These are phyloP conservation scores for Brachyalestes nurse DNA, from an alignment of 2,797 vertebrate genomes.

Conservation along the genomic window DNA sequence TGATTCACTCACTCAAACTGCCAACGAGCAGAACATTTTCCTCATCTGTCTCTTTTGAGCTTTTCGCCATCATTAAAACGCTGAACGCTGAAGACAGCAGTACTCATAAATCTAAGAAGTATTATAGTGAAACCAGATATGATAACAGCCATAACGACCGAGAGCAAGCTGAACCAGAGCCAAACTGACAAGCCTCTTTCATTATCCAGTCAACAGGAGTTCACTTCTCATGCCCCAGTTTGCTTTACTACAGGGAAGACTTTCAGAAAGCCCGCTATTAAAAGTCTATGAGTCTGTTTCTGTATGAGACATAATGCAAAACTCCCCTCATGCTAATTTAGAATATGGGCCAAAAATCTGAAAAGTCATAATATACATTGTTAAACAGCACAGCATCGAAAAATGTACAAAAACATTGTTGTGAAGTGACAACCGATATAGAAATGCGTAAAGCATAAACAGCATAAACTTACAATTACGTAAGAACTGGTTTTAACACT, in stretches of 20 bases:
- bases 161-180: not conserved
- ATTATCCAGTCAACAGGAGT: slow-evolving; percentile 5
- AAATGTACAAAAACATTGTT: not conserved
- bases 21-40: not conserved
- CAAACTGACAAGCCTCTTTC: slow-evolving; percentile 10
- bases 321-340: slow-evolving; percentile 13
- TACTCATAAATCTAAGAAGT: not conserved
- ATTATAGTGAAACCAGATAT: slow-evolving; percentile 8
- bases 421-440: not conserved
- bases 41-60: not conserved
- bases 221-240: slow-evolving; percentile 54
- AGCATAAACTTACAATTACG: not conserved
- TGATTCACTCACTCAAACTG: not conserved
- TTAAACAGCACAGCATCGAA: not conserved
- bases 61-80: slow-evolving; percentile 26
- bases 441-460: not conserved
- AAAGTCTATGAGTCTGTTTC: not conserved
- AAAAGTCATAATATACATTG: slow-evolving; percentile 2
- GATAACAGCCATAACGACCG: slow-evolving; percentile 2
- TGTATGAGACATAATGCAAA: slow-evolving; percentile 50
- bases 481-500: not conserved
- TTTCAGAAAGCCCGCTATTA: slow-evolving; percentile 35
- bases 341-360: not conserved
- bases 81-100: not conserved
- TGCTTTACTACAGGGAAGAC: slow-evolving; percentile 12